Conservation (phyloP, 2,888 invertebrate genomes). For the Acleris emargana region DNA sequence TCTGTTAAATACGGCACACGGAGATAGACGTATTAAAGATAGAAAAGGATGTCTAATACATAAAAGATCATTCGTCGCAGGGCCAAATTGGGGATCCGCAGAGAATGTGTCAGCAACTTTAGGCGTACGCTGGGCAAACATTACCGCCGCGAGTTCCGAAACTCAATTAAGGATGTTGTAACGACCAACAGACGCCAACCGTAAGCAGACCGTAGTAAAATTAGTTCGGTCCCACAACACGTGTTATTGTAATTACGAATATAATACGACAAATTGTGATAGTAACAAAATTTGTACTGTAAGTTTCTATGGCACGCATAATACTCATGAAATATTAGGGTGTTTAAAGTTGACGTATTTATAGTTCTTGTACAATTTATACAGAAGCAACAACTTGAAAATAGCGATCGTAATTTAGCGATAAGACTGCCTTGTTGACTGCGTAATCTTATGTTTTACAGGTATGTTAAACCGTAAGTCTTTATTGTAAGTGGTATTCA, state of each 20-base stretch:
- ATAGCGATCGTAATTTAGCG: no score
- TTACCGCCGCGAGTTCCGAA: constrained; percentile 52
- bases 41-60: constrained; percentile 13
- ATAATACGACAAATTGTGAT: constrained; percentile 9
- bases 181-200: constrained; percentile 45
- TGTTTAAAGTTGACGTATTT: no score
- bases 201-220: constrained; percentile 38
- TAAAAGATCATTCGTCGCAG: constrained; percentile 26
- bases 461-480: no score
- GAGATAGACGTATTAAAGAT: constrained; percentile 3
- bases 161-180: constrained; percentile 58
- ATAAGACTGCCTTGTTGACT: no score
- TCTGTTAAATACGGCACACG: background rate
- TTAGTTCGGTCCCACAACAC: constrained; percentile 28
- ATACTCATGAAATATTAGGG: no score
- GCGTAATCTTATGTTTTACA: no score
- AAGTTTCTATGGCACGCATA: no score
- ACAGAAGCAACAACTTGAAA: no score
- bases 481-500: no score
- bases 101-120: constrained; percentile 25
- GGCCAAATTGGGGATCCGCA: constrained; percentile 19
- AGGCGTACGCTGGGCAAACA: constrained; percentile 49
- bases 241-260: constrained; percentile 30
- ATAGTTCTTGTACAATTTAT: no score
- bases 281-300: background rate